A percentile compares a stretch with the other conserved stretches of the same genome.
Conservation (phyloP, 2,888 invertebrate species). For the Pandemis cinnamomeana region DNA sequence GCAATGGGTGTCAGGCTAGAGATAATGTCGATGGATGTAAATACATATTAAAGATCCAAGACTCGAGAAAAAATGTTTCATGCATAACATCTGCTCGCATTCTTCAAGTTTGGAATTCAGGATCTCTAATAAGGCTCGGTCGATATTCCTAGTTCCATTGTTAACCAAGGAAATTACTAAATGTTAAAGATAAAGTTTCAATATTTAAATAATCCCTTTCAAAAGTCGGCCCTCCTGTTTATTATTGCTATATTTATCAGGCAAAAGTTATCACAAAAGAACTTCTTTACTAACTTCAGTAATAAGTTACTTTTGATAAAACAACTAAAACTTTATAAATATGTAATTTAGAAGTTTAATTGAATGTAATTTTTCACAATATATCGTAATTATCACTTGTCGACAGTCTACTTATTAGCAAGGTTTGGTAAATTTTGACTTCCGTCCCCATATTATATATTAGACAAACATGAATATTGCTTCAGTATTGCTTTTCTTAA, state of each 20-base stretch:
- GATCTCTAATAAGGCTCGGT: no score
- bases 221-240: background rate
- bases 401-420: conserved; percentile 74
- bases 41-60: no score
- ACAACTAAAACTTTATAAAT: conserved; percentile 14
- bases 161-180: background rate
- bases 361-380: conserved; percentile 47
- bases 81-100: no score
- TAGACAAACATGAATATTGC: conserved; percentile 64
- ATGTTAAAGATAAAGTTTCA: background rate
- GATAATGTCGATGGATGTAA: no score
- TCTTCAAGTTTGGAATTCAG: no score
- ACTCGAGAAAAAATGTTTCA: no score
- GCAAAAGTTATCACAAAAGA: background rate
- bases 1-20: no score
- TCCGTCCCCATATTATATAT: conserved; percentile 51
- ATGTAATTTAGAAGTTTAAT: conserved; percentile 26
- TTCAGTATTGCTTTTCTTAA: conserved; percentile 65
- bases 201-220: background rate
- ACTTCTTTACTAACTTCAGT: background rate
- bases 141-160: background rate
- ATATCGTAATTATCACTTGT: conserved; percentile 62
- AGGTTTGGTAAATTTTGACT: conserved; percentile 53
- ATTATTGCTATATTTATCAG: background rate
- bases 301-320: background rate